These are phyloP conservation scores for Caenorhabditis sp. DNA, from an alignment of 2,888 invertebrate species.

Conservation along the genomic window DNA sequence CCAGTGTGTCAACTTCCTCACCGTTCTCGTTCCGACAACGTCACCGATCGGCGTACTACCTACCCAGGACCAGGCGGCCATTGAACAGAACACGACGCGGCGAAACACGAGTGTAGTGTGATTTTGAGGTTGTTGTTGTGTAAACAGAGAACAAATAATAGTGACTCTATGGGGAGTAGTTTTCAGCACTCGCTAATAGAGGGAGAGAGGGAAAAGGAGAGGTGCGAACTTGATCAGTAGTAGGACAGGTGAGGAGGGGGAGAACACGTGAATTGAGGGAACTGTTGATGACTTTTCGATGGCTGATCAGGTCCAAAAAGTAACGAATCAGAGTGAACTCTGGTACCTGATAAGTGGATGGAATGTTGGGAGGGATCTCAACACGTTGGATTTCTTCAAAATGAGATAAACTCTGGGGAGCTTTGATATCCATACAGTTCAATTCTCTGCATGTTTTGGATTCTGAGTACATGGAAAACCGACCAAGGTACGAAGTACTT, in stretches of 20 bases:
- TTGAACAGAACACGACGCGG: neutral
- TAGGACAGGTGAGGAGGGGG: too few relatives aligned
- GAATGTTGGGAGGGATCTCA: too few relatives aligned
- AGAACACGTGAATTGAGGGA: neutral
- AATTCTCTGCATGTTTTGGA: too few relatives aligned
- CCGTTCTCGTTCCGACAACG: slow-evolving; percentile 4
- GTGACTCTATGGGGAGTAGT: neutral
- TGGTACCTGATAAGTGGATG: too few relatives aligned
- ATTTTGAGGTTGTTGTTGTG: neutral
- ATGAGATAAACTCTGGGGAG: too few relatives aligned
- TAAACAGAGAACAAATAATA: slow-evolving; percentile 12
- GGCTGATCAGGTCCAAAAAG: neutral
- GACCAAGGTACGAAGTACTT: too few relatives aligned
- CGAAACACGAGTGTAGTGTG: slow-evolving; percentile 20
- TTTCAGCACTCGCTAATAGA: neutral
- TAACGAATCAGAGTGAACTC: neutral
- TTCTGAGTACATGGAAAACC: too few relatives aligned
- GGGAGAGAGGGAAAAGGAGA: neutral
- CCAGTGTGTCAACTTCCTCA: slow-evolving; percentile 4
- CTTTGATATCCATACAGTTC: too few relatives aligned
- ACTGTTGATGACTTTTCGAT: too few relatives aligned
- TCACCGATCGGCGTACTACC: slow-evolving; percentile 19
- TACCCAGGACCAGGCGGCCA: neutral
- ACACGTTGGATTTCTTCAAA: too few relatives aligned
- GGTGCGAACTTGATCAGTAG: slow-evolving; percentile 5